Percentiles rank a stretch among this genome's conserved stretches.
Evolutionary conservation across 2,797 vertebrate species (phyloP).

Genomic region (Myotis findleyi): DNA sequence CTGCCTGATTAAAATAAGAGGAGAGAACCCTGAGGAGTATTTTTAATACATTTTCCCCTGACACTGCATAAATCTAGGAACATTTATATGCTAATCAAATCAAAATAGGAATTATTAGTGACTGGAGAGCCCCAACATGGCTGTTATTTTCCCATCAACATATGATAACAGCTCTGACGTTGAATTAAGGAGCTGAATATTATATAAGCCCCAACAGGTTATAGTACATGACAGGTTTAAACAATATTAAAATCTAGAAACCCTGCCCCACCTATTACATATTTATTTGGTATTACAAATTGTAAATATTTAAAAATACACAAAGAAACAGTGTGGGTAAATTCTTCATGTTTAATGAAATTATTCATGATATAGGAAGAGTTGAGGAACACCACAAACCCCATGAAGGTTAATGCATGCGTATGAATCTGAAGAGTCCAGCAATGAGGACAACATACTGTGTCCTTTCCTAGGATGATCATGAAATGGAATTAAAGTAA

Average conservation of each 20-base stretch:
- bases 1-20: constrained; percentile 74
- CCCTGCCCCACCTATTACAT: constrained; percentile 83
- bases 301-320: constrained; percentile 88
- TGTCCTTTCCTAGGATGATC: constrained; percentile 83
- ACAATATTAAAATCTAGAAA: constrained; percentile 86
- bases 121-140: constrained; percentile 86
- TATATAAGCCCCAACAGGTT: constrained; percentile 87
- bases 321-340: constrained; percentile 85
- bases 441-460: constrained; percentile 73
- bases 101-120: constrained; percentile 88
- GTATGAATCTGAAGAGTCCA: constrained; percentile 82
- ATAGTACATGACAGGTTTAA: constrained; percentile 87
- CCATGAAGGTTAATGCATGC: constrained; percentile 90
- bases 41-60: constrained; percentile 86
- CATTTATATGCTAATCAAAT: constrained; percentile 89
- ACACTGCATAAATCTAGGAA: constrained; percentile 84
- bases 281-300: constrained; percentile 88
- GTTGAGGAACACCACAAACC: constrained; percentile 87
- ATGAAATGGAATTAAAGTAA: constrained; percentile 83
- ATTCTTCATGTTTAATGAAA: constrained; percentile 89
- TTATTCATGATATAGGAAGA: constrained; percentile 90
- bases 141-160: constrained; percentile 87
- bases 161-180: constrained; percentile 85
- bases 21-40: constrained; percentile 84
- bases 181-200: constrained; percentile 85